A percentile compares a stretch with the other conserved stretches of the same genome.
Conservation (phyloP, 92 coral and sea anemone genomes). For the Umimayanthus chanpuru region DNA sequence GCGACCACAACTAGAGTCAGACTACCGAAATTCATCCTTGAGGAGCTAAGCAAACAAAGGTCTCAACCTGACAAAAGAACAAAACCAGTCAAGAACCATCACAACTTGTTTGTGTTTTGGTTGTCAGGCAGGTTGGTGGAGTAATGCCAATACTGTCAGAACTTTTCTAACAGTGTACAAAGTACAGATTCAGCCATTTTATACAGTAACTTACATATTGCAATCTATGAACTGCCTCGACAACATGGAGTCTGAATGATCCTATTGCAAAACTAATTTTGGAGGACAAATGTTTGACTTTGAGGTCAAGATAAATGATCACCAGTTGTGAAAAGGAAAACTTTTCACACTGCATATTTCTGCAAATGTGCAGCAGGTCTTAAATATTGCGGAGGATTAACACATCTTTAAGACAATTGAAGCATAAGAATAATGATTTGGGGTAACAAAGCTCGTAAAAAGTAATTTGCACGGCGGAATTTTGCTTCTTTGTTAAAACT, state of each 20-base stretch:
- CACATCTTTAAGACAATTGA: constrained; percentile 5
- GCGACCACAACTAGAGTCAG: too few relatives aligned
- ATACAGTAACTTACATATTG: neutral
- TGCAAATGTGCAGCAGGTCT: constrained; percentile 3
- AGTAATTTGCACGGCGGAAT: neutral
- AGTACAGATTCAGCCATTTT: neutral
- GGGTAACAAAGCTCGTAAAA: neutral
- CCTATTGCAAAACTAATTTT: neutral
- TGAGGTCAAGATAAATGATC: neutral
- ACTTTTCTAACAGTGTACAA: neutral
- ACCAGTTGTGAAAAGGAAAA: neutral
- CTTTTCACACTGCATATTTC: constrained; percentile 2
- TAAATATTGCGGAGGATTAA: constrained; percentile 22
- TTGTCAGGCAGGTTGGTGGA: neutral
- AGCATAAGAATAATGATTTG: neutral
- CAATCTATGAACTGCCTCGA: neutral
- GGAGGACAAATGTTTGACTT: neutral
- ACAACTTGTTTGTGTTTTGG: constrained; percentile 21
- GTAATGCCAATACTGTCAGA: neutral
- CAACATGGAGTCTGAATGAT: neutral
- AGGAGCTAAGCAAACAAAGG: constrained; percentile 15
- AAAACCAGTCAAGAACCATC: constrained; percentile 7
- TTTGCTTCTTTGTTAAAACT: neutral
- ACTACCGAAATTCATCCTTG: neutral
- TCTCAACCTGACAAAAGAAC: neutral